Evolutionary conservation across 2,888 invertebrate genomes (phyloP).

Genomic region (Machimus atricapillus): DNA sequence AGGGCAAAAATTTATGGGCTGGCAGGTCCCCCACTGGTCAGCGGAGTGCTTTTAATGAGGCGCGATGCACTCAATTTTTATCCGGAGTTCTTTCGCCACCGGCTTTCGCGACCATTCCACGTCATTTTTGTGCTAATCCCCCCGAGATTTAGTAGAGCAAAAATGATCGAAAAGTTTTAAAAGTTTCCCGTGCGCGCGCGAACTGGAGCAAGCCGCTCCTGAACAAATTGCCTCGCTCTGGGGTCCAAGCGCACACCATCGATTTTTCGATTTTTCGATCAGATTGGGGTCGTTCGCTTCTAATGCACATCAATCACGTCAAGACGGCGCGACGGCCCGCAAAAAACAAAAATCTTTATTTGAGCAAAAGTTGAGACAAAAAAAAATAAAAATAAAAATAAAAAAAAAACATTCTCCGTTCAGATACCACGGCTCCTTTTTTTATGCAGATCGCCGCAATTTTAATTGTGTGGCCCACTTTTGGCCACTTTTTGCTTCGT

Average conservation of each 20-base stretch:
- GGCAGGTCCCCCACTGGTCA: not conserved
- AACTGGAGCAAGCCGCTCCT: slow-evolving; percentile 10
- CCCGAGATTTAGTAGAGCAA: not conserved
- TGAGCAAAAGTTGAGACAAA: slow-evolving; percentile 7
- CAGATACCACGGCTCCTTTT: not conserved
- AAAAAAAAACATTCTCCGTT: not conserved
- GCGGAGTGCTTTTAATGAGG: not conserved
- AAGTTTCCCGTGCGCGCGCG: not conserved
- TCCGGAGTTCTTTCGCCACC: not conserved
- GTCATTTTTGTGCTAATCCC: not conserved
- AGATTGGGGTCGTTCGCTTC: slow-evolving; percentile 33
- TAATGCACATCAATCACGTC: slow-evolving; percentile 35
- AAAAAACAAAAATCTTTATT: slow-evolving; percentile 11
- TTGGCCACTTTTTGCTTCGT: not conserved
- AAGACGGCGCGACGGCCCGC: not conserved
- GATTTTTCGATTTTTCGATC: slow-evolving; percentile 20
- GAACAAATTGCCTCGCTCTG: not conserved
- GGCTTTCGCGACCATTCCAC: not conserved
- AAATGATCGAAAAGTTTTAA: not conserved
- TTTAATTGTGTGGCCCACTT: slow-evolving; percentile 28
- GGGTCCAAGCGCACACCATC: not conserved
- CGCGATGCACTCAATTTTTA: not conserved
- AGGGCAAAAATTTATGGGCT: not conserved
- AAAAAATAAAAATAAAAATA: too few species aligned
- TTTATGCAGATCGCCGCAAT: slow-evolving; percentile 26